These are phyloP conservation scores for Vanessa atalanta DNA, from an alignment of 1,140 invertebrate species.

Conservation along the genomic window DNA sequence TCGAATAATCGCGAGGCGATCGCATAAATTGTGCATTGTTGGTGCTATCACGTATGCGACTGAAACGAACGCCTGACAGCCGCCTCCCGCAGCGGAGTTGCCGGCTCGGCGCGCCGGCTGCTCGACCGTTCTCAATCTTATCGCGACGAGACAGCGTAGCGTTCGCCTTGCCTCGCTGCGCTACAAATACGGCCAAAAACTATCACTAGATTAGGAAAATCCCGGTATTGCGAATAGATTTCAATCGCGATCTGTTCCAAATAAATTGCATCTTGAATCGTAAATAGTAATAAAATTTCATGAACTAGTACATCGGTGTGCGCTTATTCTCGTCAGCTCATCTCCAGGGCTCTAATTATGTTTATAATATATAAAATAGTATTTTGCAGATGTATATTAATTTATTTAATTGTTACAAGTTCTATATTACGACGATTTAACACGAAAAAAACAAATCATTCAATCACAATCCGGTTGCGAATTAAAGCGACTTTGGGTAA, in stretches of 20 bases:
- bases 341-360: no score
- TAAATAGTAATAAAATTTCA: slow-evolving; percentile 7
- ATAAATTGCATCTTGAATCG: slow-evolving; percentile 1
- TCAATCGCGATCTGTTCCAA: slow-evolving; percentile 17
- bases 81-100: slow-evolving; percentile 2
- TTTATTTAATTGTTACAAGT: no score
- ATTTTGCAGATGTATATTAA: no score
- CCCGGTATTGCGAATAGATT: slow-evolving; percentile 13
- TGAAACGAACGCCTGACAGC: slow-evolving; percentile 15
- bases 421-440: no score
- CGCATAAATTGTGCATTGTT: slow-evolving; percentile 25
- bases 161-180: neutral
- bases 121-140: neutral
- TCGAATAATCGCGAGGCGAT: slow-evolving; percentile 14
- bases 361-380: no score
- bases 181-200: slow-evolving; percentile 6
- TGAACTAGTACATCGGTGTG: neutral
- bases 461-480: no score
- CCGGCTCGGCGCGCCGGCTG: neutral
- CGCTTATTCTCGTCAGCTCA: no score
- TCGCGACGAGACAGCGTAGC: neutral
- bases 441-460: no score
- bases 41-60: slow-evolving; percentile 22
- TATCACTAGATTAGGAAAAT: slow-evolving; percentile 17
- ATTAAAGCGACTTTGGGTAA: no score